Base-by-base conservation (phyloP, 2,113 vertebrate genomes). In the Speoplatyrhinus poulsoni region DNA sequence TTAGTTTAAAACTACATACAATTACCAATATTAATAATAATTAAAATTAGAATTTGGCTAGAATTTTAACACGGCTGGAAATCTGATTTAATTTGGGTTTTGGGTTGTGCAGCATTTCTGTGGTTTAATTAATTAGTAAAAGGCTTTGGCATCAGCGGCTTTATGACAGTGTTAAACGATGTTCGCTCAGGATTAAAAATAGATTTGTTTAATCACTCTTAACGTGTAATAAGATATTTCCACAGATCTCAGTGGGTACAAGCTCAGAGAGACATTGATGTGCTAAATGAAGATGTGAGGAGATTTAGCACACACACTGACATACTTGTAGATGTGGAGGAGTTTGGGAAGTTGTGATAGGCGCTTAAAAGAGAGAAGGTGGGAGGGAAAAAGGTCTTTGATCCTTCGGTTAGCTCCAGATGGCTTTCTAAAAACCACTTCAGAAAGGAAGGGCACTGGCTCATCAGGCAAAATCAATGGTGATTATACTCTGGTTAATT, bases 101-200 rank as follows among this genome's bases (percentile, higher is more conserved):
- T 47, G n/a, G 53, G 54, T 73, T 82, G 57, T 54, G 33, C 77
- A 70, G 74, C 56, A 3, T 59, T 32, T 73, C 61, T 62, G 73
- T 74, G 62, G 56, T 77, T 75, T 48, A 73, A 76, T 73, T 26
- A 84, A 82, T 84, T 76, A 84, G 70, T 73, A 52, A 77, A 81
- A 75, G 0, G 17, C 66, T 65, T 81, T 76, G 60, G 72, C 69
- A 78, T 55, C 48, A 65, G 73, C 69, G 61, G 79, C 67, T 75
- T 78, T 80, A 82, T 33, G 46, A 69, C 54, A 76, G 84, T 67
- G 67, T 70, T 76, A 81, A 78, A 83, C 74, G 46, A 80, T 75
- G 65, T 80, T 76, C 75, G 80, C 67, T 12, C 0, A 64, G 82
- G 82, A 85, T 85, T 80, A 85, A 60, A 64, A 64, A 80, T 58